Evolutionary conservation across 2,113 vertebrate species (phyloP).

Genomic region (Aramus guarauna): DNA sequence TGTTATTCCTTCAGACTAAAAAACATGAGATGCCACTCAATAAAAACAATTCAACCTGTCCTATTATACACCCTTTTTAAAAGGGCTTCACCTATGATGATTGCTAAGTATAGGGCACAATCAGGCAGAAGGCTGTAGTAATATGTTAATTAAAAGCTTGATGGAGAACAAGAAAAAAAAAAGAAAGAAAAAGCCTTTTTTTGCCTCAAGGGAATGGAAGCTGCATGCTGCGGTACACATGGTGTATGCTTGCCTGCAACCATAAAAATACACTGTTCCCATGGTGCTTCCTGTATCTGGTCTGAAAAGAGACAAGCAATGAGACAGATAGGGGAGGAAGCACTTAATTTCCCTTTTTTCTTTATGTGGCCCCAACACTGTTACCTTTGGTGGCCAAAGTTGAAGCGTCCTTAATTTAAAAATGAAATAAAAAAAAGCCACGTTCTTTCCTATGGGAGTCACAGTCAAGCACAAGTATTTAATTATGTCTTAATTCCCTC

Average conservation of each 20-base stretch:
- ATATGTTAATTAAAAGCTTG: constrained; percentile 19
- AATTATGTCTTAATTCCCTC: constrained; percentile 8
- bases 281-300: constrained; percentile 57
- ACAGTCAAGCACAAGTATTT: not conserved
- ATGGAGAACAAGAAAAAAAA: not conserved
- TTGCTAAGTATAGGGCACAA: not conserved
- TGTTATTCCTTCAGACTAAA: not conserved
- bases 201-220: constrained; percentile 46
- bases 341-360: not conserved
- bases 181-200: not conserved
- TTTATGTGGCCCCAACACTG: not conserved
- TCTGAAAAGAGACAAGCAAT: constrained; percentile 32
- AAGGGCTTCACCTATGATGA: not conserved
- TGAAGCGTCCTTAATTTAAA: not conserved
- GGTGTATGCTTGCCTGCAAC: not conserved
- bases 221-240: constrained; percentile 60
- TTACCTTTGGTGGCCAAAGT: not conserved
- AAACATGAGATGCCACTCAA: not conserved
- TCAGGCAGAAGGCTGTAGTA: not conserved
- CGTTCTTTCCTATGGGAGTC: not conserved
- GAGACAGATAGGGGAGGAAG: not conserved
- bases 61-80: not conserved
- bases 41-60: not conserved
- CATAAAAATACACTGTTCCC: constrained; percentile 32
- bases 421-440: not conserved